Evolutionary conservation across 2,113 vertebrate species (phyloP).

Genomic region (Leptobrachium ailaonicum): DNA sequence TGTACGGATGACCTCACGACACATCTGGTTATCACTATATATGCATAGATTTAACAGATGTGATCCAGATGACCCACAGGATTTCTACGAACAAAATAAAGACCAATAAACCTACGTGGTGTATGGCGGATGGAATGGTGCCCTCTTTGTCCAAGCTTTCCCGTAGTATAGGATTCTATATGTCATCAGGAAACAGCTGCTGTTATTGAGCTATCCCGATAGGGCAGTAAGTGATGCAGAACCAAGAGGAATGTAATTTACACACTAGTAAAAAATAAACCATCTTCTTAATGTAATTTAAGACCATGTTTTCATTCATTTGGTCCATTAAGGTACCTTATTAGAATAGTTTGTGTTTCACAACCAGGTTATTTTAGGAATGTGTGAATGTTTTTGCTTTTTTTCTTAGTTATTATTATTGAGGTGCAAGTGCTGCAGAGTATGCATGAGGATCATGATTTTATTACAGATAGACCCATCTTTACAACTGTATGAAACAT

Average conservation of each 20-base stretch:
- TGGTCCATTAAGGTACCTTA: constrained; percentile 24
- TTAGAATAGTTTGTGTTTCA: constrained; percentile 23
- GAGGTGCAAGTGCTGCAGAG: not conserved
- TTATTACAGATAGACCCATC: not conserved
- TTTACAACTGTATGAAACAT: constrained; percentile 1
- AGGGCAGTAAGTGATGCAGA: constrained; percentile 33
- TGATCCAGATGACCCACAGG: not conserved
- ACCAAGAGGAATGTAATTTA: constrained; percentile 42
- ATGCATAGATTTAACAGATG: not conserved
- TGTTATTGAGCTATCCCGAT: constrained; percentile 21
- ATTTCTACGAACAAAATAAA: not conserved
- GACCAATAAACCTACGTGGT: constrained; percentile 19
- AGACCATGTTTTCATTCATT: constrained; percentile 23
- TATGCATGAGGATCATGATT: not conserved
- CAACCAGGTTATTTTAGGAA: not conserved
- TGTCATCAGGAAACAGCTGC: constrained; percentile 46
- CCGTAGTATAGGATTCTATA: constrained; percentile 16
- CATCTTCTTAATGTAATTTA: constrained; percentile 29
- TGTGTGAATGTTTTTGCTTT: constrained; percentile 10
- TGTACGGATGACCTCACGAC: not conserved
- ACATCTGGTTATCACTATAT: constrained; percentile 10
- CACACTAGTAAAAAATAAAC: constrained; percentile 40
- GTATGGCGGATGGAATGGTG: not conserved
- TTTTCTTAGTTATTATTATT: not conserved
- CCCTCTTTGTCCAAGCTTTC: constrained; percentile 15